Percentiles rank a stretch among this genome's conserved stretches.
phyloP scores from a whole-genome alignment of 2,797 vertebrate genomes.

The Gobionotothen gibberifrons region DNA sequence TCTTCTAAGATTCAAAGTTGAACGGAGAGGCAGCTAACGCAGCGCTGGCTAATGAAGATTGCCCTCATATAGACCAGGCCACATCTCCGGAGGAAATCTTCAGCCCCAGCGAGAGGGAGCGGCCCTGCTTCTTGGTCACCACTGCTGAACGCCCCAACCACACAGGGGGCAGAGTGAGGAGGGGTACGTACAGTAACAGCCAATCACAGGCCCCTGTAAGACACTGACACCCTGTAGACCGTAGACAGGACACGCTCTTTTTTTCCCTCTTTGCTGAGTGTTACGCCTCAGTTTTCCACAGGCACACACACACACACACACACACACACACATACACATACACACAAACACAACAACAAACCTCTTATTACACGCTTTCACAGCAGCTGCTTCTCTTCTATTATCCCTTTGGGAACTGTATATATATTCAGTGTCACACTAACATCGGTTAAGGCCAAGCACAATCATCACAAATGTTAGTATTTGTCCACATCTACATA shows the following conservation, averaged over 20 bases:
- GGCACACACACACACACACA: conserved; percentile 24
- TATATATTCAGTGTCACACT: conserved; percentile 58
- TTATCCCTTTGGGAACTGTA: conserved; percentile 61
- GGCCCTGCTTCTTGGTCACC: conserved; percentile 99
- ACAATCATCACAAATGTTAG: conserved; percentile 75
- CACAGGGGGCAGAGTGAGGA: conserved; percentile 98
- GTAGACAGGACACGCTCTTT: conserved; percentile 61
- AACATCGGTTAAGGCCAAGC: conserved; percentile 71
- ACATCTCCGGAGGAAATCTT: conserved; percentile 98
- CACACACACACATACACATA: conserved; percentile 19
- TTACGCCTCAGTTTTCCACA: conserved; percentile 62
- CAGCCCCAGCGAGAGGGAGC: conserved; percentile 96
- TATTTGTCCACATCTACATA: conserved; percentile 73
- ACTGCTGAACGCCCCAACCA: conserved; percentile 97
- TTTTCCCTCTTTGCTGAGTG: conserved; percentile 56
- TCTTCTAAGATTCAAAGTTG: conserved; percentile 94
- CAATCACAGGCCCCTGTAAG: conserved; percentile 80
- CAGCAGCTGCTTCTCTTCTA: conserved; percentile 65
- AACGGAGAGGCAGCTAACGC: conserved; percentile 98
- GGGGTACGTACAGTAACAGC: conserved; percentile 96
- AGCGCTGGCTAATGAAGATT: conserved; percentile 99
- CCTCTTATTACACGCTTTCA: conserved; percentile 52
- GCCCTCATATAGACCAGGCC: conserved; percentile 99
- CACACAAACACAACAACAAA: conserved; percentile 38
- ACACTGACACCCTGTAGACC: conserved; percentile 77